Base-by-base conservation (phyloP, 1,140 invertebrate genomes). In the Polypedilum pembai region DNA sequence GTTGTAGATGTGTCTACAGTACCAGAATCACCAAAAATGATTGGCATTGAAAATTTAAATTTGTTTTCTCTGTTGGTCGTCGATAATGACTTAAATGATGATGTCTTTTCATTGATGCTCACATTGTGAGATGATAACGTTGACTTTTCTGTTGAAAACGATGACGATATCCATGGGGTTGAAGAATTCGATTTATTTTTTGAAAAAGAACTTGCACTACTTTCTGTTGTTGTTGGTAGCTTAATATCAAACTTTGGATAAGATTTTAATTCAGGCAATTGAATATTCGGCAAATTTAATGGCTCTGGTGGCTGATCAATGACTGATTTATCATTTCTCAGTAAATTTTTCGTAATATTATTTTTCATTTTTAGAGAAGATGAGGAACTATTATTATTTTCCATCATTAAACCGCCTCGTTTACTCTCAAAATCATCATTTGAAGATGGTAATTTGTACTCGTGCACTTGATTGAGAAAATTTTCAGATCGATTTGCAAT, bases 211-310 rank as follows among this genome's bases (percentile, higher is more conserved):
- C 5, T 33, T 56, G 45, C 45, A 56, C 7, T 33, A 41, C 12
- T 15, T 56, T 7, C 7, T 41, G 73, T 18, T 41, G 63, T 56
- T 24, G 65, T 10, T 33, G 84, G 80, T 74, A 85, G 69, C 15
- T 80, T 77, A 41, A 87, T 84, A 76, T 88, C 86, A 76, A 89
- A 88, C 75, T 83, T 87, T 0, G 88, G 88, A 73, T 88, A 77
- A n/a, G 75, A 79, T 56, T 83, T 85, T 73, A 86, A 86, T 56
- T 88, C 86, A n/a, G 88, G 87, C 74, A 91, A 82, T 63, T 84
- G 80, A 75, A 87, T 84, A 73, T 84, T 84, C 0, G 88, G 87
- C 73, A 91, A 80, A 77, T 87, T 86, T 1, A 89, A 80, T 0
- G 65, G 65, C 15, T 83, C 79, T 73, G 84, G 80, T 0, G 84